Conservation (phyloP, 35 echinoderm and acorn worm species). For the Ptychodera flava region DNA sequence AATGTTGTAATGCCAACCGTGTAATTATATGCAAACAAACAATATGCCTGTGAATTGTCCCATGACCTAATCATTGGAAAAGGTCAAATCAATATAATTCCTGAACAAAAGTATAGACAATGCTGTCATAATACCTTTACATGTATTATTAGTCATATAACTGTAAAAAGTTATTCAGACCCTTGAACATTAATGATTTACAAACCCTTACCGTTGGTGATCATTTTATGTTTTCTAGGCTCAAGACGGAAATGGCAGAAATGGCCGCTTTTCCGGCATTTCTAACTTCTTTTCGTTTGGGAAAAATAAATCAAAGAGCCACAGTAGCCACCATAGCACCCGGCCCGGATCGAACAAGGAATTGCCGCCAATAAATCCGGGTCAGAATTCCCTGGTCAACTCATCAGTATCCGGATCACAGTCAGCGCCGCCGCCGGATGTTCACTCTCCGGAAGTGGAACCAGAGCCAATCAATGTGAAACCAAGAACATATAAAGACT, state of each 20-base stretch:
- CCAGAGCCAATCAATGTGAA: slow-evolving; percentile 18
- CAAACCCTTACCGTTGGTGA: too few relatives aligned
- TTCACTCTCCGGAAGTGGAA: neutral
- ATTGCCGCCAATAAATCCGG: slow-evolving; percentile 56
- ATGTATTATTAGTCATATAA: too few relatives aligned
- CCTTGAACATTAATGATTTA: too few relatives aligned
- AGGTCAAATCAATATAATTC: too few relatives aligned
- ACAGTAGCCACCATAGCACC: slow-evolving; percentile 8
- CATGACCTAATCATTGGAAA: too few relatives aligned
- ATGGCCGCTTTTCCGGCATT: slow-evolving; percentile 29
- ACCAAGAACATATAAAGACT: slow-evolving; percentile 59
- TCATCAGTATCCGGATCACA: neutral
- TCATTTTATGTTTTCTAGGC: neutral
- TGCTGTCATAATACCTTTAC: too few relatives aligned
- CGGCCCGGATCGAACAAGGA: slow-evolving; percentile 3
- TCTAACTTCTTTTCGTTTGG: slow-evolving; percentile 74
- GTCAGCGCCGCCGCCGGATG: slow-evolving; percentile 24
- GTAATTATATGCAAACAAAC: too few relatives aligned
- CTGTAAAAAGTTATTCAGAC: too few relatives aligned
- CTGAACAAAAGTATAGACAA: too few relatives aligned
- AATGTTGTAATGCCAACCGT: too few relatives aligned
- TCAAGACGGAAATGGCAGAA: neutral
- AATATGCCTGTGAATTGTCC: too few relatives aligned
- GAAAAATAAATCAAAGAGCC: slow-evolving; percentile 34
- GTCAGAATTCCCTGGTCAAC: slow-evolving; percentile 52